Conservation (phyloP, 2,113 vertebrate genomes). For the Megaleporinus macrocephalus region DNA sequence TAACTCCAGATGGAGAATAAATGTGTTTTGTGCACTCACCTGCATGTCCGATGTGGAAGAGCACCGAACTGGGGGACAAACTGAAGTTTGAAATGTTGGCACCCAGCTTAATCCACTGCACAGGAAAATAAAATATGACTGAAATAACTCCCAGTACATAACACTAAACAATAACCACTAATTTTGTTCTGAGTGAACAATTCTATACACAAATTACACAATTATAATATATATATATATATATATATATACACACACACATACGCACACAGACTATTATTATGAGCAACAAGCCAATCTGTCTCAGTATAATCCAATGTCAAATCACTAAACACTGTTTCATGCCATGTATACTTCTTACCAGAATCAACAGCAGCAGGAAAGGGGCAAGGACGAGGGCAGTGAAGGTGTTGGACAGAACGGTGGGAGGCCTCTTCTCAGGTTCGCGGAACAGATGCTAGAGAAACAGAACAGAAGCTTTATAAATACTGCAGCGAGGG, state of each 20-base stretch:
- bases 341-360: constrained; percentile 69
- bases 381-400: constrained; percentile 90
- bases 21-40: constrained; percentile 76
- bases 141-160: neutral
- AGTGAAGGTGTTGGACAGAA: constrained; percentile 96
- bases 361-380: constrained; percentile 93
- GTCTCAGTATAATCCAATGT: neutral
- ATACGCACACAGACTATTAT: too few relatives aligned
- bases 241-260: too few relatives aligned
- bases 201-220: too few relatives aligned
- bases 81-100: constrained; percentile 97
- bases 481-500: neutral
- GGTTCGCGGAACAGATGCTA: constrained; percentile 97
- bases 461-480: constrained; percentile 46
- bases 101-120: constrained; percentile 96
- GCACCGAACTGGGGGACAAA: constrained; percentile 92
- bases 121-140: constrained; percentile 40
- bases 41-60: constrained; percentile 96
- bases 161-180: too few relatives aligned
- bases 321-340: neutral
- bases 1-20: neutral
- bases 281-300: too few relatives aligned
- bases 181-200: neutral
- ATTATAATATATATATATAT: too few relatives aligned
- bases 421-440: constrained; percentile 94